Percentiles rank a stretch among this genome's conserved stretches.
Conservation (phyloP, 2,797 vertebrate genomes). For the Cygnus olor region DNA sequence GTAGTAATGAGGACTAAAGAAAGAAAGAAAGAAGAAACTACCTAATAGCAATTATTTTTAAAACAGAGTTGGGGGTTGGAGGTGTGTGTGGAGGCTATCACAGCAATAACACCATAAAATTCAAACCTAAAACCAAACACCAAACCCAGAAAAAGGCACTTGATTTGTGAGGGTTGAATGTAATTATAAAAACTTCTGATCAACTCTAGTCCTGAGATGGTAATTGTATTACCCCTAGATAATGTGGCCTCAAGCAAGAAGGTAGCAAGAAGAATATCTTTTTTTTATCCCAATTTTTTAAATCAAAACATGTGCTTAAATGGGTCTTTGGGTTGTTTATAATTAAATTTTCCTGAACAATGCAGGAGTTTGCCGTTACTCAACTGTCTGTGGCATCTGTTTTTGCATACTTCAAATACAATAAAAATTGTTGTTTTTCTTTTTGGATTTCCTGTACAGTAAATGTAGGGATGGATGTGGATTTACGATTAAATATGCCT, state of each 20-base stretch:
- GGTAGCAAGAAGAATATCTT: not conserved
- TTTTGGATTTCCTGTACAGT: conserved; percentile 10
- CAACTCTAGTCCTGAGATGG: not conserved
- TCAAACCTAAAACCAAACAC: not conserved
- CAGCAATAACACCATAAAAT: not conserved
- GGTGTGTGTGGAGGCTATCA: not conserved
- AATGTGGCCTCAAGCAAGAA: not conserved
- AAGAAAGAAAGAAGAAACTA: not conserved
- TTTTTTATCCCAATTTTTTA: not conserved
- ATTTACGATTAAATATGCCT: not conserved
- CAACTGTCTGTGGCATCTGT: conserved; percentile 33
- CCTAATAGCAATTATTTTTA: not conserved
- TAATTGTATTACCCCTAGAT: not conserved
- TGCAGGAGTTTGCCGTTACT: conserved; percentile 33
- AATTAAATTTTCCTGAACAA: conserved; percentile 46
- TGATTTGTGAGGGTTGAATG: not conserved
- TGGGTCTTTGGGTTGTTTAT: conserved; percentile 17
- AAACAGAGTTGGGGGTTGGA: not conserved
- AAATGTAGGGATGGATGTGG: conserved; percentile 3
- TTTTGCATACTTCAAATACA: conserved; percentile 50
- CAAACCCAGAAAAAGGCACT: not conserved
- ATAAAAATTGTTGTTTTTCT: not conserved
- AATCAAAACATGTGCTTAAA: conserved; percentile 29
- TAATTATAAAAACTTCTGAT: conserved; percentile 6
- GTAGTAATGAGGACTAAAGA: not conserved